Evolutionary conservation across 2,113 vertebrate genomes (phyloP).

Genomic region (Peromyscus leucopus): DNA sequence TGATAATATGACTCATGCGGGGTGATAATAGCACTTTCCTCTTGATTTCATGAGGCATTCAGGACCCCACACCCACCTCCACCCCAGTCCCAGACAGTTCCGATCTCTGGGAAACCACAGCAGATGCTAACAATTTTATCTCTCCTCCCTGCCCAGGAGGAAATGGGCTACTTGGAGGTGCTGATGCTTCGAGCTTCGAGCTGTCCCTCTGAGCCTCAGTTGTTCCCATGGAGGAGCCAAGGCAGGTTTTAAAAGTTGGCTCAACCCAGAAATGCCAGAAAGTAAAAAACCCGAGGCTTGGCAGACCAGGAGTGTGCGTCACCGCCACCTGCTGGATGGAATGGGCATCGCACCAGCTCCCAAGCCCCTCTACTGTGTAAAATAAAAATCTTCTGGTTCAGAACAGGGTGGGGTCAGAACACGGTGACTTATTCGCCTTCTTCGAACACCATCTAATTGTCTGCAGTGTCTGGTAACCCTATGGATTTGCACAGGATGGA

Average conservation of each 20-base stretch:
- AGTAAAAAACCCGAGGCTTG: slow-evolving; percentile 51
- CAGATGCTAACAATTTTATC: neutral
- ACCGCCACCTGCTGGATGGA: slow-evolving; percentile 83
- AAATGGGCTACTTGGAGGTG: neutral
- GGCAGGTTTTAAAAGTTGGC: neutral
- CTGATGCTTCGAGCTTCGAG: neutral
- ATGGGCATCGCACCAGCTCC: slow-evolving; percentile 48
- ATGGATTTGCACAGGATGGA: neutral
- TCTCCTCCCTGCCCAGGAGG: neutral
- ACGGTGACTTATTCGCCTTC: neutral
- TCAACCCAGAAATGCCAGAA: neutral
- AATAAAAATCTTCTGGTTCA: neutral
- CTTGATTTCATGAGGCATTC: neutral
- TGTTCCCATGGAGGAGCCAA: neutral
- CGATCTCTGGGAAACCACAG: neutral
- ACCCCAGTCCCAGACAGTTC: neutral
- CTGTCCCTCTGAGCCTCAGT: neutral
- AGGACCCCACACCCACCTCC: neutral
- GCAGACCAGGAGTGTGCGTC: neutral
- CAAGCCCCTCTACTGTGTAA: fast-evolving
- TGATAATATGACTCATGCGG: neutral
- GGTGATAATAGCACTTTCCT: neutral
- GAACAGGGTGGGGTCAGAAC: neutral
- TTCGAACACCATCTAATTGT: neutral
- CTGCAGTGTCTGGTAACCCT: neutral